Conservation (phyloP, 2,888 invertebrate genomes). For the Drosophila subsilvestris region DNA sequence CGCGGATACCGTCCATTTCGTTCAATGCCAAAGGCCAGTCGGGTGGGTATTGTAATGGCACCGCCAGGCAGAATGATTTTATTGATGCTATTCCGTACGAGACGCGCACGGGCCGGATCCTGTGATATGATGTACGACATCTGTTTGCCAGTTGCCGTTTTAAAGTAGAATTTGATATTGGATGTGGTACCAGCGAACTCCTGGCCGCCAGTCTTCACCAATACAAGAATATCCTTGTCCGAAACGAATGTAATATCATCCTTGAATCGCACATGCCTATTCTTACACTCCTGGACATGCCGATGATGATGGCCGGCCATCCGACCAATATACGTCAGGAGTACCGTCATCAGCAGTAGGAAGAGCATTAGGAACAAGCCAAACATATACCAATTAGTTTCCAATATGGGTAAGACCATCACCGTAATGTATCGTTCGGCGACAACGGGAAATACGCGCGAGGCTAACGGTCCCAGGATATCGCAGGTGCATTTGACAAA, state of each 20-base stretch:
- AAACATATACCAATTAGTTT: slow-evolving; percentile 14
- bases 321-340: background rate
- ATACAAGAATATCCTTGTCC: slow-evolving; percentile 18
- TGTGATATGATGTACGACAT: slow-evolving; percentile 25
- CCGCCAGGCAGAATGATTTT: slow-evolving; percentile 11
- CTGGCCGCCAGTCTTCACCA: slow-evolving; percentile 42
- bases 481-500: slow-evolving; percentile 31
- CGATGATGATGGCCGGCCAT: background rate
- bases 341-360: background rate
- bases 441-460: slow-evolving; percentile 35
- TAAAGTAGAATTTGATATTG: slow-evolving; percentile 38
- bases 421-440: background rate
- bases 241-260: accelerated
- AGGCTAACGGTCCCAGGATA: slow-evolving; percentile 27
- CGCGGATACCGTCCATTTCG: slow-evolving; percentile 39
- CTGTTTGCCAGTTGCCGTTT: slow-evolving; percentile 11
- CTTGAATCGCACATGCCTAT: background rate
- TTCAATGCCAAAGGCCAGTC: slow-evolving; percentile 30
- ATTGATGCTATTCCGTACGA: slow-evolving; percentile 26
- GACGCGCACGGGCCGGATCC: slow-evolving; percentile 32
- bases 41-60: slow-evolving; percentile 33
- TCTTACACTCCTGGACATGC: background rate
- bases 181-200: slow-evolving; percentile 47
- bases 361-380: background rate
- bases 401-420: background rate